Base-by-base conservation (phyloP, 2,113 vertebrate genomes). In the Jacana jacana region DNA sequence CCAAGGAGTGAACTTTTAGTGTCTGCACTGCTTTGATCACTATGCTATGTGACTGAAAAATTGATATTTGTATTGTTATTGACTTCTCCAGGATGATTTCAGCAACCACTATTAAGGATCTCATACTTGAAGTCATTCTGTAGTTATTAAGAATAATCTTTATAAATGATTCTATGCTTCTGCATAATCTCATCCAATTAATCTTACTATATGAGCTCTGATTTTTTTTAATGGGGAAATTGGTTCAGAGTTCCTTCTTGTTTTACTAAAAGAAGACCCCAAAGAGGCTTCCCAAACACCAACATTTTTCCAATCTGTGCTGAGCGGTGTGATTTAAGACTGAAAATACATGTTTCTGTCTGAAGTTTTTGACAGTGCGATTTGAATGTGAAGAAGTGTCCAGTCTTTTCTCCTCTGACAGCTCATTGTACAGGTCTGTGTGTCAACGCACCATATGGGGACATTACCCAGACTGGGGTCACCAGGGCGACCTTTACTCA, bases 301-400 rank as follows among this genome's bases (percentile, higher is more conserved):
- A 89, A 11, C 6, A 65, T 28, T 82, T 82, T 54, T 88, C 66
- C 49, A n/a, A 33, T 55, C 64, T 78, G 14, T 44, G 39, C 51
- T 88, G 39, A 90, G 40, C 30, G 52, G 40, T 44, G 64, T 78
- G 81, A 81, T 63, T 90, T 86, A 80, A 86, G 88, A 55, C 31
- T 52, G 79, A 90, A 95, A 95, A 93, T 81, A 17, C 73, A 40
- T 31, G 33, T 61, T 86, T 84, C 33, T 93, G 27, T 68, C 88
- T 75, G 42, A 75, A 91, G 72, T 70, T 83, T 94, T 88, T 93
- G 89, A 90, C 83, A 95, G 52, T 18, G 19, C 48, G 63, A 71
- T 93, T 92, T 93, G 69, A 86, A 68, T 61, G 44, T 78, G 61
- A 93, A 72, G 90, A 90, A 96, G 40, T 75, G 72, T 86, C 82